A percentile compares a stretch with the other conserved stretches of the same genome.
phyloP scores from a whole-genome alignment of 2,888 invertebrate genomes.

The Clunio marinus region DNA sequence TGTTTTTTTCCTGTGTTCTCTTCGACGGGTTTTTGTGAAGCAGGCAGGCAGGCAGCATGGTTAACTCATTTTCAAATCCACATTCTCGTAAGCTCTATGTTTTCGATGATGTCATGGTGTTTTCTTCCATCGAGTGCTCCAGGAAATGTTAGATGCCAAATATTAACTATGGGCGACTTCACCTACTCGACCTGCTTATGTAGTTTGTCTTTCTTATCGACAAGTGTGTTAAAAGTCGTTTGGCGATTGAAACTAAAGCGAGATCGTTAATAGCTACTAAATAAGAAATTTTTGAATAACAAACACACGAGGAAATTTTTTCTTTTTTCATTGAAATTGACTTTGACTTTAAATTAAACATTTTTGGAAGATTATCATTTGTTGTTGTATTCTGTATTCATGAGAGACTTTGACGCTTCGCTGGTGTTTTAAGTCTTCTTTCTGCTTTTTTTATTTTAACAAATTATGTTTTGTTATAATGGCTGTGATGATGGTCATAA shows the following conservation, averaged over 20 bases:
- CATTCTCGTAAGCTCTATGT: background rate
- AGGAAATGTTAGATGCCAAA: constrained; percentile 1
- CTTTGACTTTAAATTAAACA: constrained; percentile 23
- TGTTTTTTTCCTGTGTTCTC: background rate
- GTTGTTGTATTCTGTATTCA: background rate
- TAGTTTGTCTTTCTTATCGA: background rate
- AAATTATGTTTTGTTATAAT: constrained; percentile 1
- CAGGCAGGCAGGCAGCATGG: constrained; percentile 13
- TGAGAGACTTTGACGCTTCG: background rate
- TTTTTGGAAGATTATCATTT: too few species aligned
- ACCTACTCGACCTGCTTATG: background rate
- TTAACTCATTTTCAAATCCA: background rate
- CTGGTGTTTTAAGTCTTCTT: background rate
- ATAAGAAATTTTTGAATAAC: background rate
- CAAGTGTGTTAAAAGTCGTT: background rate
- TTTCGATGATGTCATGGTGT: constrained; percentile 5
- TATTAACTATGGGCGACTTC: background rate
- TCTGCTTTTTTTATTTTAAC: background rate
- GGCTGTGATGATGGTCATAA: background rate
- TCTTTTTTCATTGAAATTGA: background rate
- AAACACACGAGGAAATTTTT: background rate
- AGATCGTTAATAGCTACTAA: background rate
- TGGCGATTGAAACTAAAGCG: background rate
- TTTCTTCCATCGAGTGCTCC: background rate
- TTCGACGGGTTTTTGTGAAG: background rate